Base-by-base conservation (phyloP, 2,888 invertebrate species). In the Chaitophorus viminalis region DNA sequence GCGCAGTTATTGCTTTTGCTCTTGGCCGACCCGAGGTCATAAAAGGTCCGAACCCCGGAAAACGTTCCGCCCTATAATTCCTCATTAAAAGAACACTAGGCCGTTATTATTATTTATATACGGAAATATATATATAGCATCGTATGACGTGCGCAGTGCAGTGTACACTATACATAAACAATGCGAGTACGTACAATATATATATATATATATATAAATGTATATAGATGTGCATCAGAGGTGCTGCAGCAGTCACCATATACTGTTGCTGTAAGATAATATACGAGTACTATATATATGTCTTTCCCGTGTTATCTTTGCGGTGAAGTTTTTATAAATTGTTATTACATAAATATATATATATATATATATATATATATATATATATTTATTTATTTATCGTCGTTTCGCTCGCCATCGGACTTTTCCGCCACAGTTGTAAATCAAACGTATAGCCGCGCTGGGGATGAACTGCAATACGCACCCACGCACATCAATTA, bases 21-120 rank as follows among this genome's bases (percentile, higher is more conserved):
- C 60, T 60, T 6, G 60, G 5, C 46, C 46, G 54, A 5, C 21
- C 76, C 68, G 78, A 29, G 85, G 85, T 86, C 86, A 79, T 86
- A 86, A 86, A 86, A 79, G 86, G 86, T 86, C 86, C 46, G 76
- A 31, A 39, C 84, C 65, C 76, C 86, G 77, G 70, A 86, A 86
- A 86, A 70, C 86, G 86, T 86, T 87, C 79, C 87, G 81, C 87
- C 87, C 87, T 75, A 87, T 87, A 87, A 87, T 79, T 87, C 65
- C 87, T 87, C 87, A 81, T 87, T 87, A 87, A 79, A 81, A 87
- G 46, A 65, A 81, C 72, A 72, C 78, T 29, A 17, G 46, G 68
- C 52, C 70, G 39, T 79, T 86, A 75, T 81, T 68, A 79, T 72
- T 81, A 68, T 79, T 87, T 74, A 74, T 87, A 74, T 77, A 46